Base-by-base conservation (phyloP, 2,113 vertebrate genomes). In the Orthochromis malagaraziensis region DNA sequence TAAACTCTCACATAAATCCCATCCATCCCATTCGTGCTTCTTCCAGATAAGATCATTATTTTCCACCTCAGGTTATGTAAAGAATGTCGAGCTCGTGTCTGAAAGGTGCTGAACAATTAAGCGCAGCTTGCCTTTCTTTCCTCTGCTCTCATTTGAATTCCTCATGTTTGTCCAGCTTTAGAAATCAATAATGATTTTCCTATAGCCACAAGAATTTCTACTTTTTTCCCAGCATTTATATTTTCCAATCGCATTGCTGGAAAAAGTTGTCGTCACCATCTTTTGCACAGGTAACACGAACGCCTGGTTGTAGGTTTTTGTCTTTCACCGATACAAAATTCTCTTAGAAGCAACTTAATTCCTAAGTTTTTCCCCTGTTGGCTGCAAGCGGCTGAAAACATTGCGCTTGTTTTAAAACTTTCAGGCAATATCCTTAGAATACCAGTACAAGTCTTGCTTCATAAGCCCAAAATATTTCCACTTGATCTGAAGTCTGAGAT, bases 211-310 rank as follows among this genome's bases (percentile, higher is more conserved):
- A 58, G 0, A 31, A 58, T 0, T 31, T 58, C 55, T 58, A 58
- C 55, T 58, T 58, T 58, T 58, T 4, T 4, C 55, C 2, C 2
- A 58, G 55, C 5, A 58, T 58, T 31, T 58, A 58, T 0, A 58
- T 58, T 58, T 58, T 58, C 26, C 55, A 58, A 58, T 17, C 55
- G 16, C 55, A 58, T 58, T 6, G 26, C 55, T 58, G 26, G 14
- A 58, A 0, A 58, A 58, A 58, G 14, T 58, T 58, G 55, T 58
- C 0, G 0, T 58, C 26, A 9, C 55, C 55, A 58, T 58, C 55
- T 58, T 58, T 58, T 58, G 55, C 55, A 31, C 55, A 58, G 55
- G 14, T 58, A 17, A 58, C 55, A 31, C 14, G 0, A 58, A 0
- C 26, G 3, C 55, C 55, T 58, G 55, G 26, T 58, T 58, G 55